Conservation (phyloP, 2,113 vertebrate species). For the Merops nubicus region DNA sequence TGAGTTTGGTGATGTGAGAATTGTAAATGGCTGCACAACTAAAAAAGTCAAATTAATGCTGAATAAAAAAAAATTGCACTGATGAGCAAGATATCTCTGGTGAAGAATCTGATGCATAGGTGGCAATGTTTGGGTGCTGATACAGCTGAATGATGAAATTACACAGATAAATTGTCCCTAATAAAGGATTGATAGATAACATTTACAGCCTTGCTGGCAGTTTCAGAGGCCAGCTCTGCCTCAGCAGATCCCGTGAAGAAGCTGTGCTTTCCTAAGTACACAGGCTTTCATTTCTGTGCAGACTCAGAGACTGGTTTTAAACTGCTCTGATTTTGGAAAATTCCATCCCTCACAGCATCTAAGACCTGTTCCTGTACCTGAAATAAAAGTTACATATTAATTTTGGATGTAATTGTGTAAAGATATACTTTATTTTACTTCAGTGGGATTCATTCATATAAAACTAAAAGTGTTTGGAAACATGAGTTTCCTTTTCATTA, state of each 20-base stretch:
- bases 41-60: background rate
- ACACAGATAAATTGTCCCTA: background rate
- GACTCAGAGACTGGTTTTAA: background rate
- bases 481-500: background rate
- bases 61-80: background rate
- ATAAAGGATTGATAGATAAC: background rate
- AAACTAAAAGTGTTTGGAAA: constrained; percentile 13
- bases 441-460: background rate
- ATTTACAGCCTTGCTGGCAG: background rate
- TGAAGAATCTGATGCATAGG: background rate
- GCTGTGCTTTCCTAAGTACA: background rate
- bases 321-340: background rate
- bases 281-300: background rate
- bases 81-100: background rate
- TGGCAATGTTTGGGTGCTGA: background rate
- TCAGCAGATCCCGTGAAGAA: background rate
- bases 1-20: background rate
- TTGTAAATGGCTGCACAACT: background rate
- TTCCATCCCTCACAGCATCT: background rate
- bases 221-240: background rate
- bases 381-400: background rate
- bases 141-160: background rate
- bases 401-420: background rate
- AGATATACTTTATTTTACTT: background rate
- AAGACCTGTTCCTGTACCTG: background rate